Percentiles rank a stretch among this genome's conserved stretches.
Conservation (phyloP, 2,797 vertebrate species). For the Okamejei kenojei region DNA sequence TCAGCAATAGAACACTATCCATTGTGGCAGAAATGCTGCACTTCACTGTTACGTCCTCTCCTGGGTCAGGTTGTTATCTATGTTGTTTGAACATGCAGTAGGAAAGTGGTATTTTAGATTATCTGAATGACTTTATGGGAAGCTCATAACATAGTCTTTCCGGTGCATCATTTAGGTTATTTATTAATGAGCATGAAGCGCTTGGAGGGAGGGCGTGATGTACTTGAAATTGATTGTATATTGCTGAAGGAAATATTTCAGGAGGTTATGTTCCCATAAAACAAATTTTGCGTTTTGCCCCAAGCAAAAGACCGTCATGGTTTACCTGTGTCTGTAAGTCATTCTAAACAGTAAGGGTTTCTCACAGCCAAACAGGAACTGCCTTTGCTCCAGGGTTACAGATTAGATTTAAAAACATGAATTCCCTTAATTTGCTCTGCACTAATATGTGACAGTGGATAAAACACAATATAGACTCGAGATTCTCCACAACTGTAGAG, state of each 20-base stretch:
- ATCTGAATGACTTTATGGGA: neutral
- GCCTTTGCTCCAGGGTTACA: slow-evolving; percentile 12
- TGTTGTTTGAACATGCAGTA: neutral
- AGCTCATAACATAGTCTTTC: neutral
- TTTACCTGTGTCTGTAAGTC: neutral
- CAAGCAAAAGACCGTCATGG: neutral
- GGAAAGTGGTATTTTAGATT: neutral
- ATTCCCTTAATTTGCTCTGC: neutral
- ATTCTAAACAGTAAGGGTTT: neutral
- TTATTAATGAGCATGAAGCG: neutral
- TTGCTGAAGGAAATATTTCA: neutral
- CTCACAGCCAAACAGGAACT: neutral
- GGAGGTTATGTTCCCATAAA: neutral
- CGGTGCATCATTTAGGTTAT: too few relatives aligned
- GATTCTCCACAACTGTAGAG: neutral
- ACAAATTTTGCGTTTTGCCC: neutral
- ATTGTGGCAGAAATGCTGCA: neutral
- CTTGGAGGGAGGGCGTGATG: neutral
- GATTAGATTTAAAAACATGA: neutral
- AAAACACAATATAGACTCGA: neutral
- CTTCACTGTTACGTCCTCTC: neutral
- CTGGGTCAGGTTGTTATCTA: neutral
- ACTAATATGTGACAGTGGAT: neutral
- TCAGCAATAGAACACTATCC: neutral
- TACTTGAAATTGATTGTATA: neutral